These are phyloP conservation scores for Oryzias curvinotus DNA, from an alignment of 2,113 vertebrate species.

Conservation along the genomic window DNA sequence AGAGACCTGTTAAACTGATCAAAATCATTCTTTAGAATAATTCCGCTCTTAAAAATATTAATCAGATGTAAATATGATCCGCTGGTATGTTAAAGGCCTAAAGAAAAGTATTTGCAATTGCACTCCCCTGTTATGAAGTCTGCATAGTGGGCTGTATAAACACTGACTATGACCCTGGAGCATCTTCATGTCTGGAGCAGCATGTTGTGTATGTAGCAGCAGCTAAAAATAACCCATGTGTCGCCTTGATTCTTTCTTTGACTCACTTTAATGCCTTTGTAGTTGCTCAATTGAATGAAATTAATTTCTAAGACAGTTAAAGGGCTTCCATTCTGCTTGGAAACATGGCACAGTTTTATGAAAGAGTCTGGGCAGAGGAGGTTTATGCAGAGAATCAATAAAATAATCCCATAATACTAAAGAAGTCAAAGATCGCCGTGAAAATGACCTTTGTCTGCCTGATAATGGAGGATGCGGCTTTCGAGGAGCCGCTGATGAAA, in stretches of 20 bases:
- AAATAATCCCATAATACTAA: not conserved
- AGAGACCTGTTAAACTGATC: no score
- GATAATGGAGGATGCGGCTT: not conserved
- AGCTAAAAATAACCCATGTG: conserved; percentile 65
- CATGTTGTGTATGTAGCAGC: conserved; percentile 61
- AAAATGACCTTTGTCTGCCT: no score
- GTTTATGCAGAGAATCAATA: conserved; percentile 6
- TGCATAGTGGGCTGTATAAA: conserved; percentile 49
- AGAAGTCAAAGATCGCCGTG: not conserved
- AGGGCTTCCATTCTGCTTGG: conserved; percentile 1
- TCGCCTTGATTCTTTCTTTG: conserved; percentile 30
- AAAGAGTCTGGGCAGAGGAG: not conserved
- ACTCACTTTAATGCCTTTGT: conserved; percentile 38
- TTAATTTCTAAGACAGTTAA: conserved; percentile 22
- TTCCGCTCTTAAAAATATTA: not conserved
- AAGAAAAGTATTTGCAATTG: conserved; percentile 7
- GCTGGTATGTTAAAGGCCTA: not conserved
- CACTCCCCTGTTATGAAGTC: conserved; percentile 19
- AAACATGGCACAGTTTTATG: not conserved
- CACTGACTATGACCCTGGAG: conserved; percentile 50
- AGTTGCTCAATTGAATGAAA: conserved; percentile 49
- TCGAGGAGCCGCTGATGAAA: conserved; percentile 47
- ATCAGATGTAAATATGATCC: not conserved
- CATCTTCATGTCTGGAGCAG: conserved; percentile 52
- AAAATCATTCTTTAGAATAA: no score